Conservation (phyloP, 2,888 invertebrate species). For the Melangyna quadrimaculata region DNA sequence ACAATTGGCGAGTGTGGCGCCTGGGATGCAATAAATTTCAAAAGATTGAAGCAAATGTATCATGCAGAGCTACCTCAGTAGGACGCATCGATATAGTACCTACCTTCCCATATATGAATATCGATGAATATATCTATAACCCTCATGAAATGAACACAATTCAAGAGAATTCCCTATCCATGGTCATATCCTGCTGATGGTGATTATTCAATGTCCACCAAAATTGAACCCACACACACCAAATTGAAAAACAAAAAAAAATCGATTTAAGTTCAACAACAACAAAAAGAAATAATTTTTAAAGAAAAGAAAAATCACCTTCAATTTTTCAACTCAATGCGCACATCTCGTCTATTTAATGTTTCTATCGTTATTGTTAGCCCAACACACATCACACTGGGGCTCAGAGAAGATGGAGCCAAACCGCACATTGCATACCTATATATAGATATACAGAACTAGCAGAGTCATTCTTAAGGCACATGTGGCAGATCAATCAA, state of each 20-base stretch:
- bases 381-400: background rate
- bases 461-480: constrained; percentile 27
- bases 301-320: constrained; percentile 45
- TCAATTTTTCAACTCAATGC: constrained; percentile 45
- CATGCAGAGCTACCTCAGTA: constrained; percentile 63
- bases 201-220: constrained; percentile 61
- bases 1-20: constrained; percentile 47
- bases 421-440: background rate
- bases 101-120: background rate
- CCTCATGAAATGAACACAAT: constrained; percentile 33
- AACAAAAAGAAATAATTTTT: constrained; percentile 20
- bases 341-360: constrained; percentile 45
- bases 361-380: constrained; percentile 42
- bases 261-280: constrained; percentile 36
- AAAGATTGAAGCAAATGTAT: constrained; percentile 35
- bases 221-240: constrained; percentile 34
- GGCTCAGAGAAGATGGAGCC: background rate
- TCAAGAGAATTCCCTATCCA: constrained; percentile 5
- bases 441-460: background rate
- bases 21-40: constrained; percentile 53
- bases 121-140: constrained; percentile 8
- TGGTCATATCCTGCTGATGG: constrained; percentile 38
- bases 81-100: constrained; percentile 28
- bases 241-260: constrained; percentile 25
- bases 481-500: constrained; percentile 64